phyloP scores from a whole-genome alignment of 2,797 vertebrate species.

The Karalla daura region DNA sequence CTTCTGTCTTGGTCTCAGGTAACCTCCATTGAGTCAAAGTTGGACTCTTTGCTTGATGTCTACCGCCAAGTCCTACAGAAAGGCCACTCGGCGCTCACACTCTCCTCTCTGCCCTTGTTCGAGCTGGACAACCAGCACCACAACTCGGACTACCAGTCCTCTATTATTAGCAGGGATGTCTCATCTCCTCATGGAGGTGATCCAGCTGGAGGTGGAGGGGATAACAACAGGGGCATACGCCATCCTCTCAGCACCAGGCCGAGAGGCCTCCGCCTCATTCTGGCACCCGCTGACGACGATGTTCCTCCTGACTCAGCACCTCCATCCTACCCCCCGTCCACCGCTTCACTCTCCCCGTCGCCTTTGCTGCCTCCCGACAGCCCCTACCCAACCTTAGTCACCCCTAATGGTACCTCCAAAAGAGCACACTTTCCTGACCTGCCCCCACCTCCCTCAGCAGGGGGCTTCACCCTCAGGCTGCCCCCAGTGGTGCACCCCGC shows the following conservation, averaged over 20 bases:
- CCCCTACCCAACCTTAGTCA: conserved; percentile 78
- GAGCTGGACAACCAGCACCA: conserved; percentile 86
- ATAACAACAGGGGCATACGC: conserved; percentile 70
- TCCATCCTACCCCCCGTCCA: conserved; percentile 90
- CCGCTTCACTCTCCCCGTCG: conserved; percentile 83
- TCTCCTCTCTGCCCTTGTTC: conserved; percentile 92
- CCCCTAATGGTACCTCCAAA: conserved; percentile 84
- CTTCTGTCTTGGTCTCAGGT: conserved; percentile 81
- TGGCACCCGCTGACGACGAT: conserved; percentile 90
- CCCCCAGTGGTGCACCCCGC: conserved; percentile 86
- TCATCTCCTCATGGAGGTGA: conserved; percentile 84
- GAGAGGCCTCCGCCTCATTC: conserved; percentile 91
- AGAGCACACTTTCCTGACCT: conserved; percentile 79
- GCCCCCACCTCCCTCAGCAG: conserved; percentile 79
- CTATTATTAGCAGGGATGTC: conserved; percentile 88
- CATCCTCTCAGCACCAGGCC: conserved; percentile 89
- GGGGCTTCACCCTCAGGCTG: conserved; percentile 90
- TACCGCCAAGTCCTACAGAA: conserved; percentile 95
- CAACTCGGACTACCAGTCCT: conserved; percentile 90
- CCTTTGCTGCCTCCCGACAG: conserved; percentile 73
- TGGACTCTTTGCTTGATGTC: conserved; percentile 95
- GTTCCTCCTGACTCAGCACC: conserved; percentile 87
- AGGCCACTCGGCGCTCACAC: conserved; percentile 88
- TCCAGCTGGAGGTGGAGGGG: conserved; percentile 27
- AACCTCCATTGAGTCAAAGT: conserved; percentile 96